phyloP scores from a whole-genome alignment of 2,797 vertebrate species.

The Xyrichtys novacula region DNA sequence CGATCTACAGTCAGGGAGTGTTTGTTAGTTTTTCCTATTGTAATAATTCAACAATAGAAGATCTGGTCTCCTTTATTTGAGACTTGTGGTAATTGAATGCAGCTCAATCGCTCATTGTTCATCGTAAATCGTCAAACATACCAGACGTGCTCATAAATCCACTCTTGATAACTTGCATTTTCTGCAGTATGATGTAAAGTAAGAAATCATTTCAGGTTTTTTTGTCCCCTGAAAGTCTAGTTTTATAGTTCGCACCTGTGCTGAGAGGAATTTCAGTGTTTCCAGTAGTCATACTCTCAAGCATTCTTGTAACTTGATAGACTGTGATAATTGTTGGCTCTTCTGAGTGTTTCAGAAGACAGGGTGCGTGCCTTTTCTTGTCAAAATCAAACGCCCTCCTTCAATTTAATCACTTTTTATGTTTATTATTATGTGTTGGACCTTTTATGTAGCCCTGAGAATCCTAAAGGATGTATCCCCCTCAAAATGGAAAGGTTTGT shows the following conservation, averaged over 20 bases:
- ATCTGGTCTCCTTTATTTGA: slow-evolving; percentile 6
- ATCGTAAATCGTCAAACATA: slow-evolving; percentile 6
- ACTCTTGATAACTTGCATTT: neutral
- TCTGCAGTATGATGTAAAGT: neutral
- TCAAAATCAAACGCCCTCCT: neutral
- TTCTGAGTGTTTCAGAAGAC: slow-evolving; percentile 21
- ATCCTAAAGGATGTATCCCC: neutral
- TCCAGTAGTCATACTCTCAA: slow-evolving; percentile 19
- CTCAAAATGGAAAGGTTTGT: slow-evolving; percentile 14
- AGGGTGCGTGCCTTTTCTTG: slow-evolving; percentile 20
- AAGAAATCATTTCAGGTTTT: slow-evolving; percentile 2
- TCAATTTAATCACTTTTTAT: neutral
- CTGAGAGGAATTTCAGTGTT: slow-evolving; percentile 57
- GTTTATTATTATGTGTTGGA: neutral
- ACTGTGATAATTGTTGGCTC: slow-evolving; percentile 44
- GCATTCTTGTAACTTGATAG: slow-evolving; percentile 53
- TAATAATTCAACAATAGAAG: slow-evolving; percentile 15
- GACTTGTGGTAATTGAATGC: neutral
- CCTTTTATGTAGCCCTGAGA: neutral
- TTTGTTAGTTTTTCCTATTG: slow-evolving; percentile 18
- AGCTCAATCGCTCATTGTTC: neutral
- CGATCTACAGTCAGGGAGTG: slow-evolving; percentile 28
- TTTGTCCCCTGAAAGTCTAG: neutral
- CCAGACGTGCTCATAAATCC: neutral
- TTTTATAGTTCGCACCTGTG: slow-evolving; percentile 51